These are phyloP conservation scores for Lepus americanus DNA, from an alignment of 2,113 vertebrate species.

Conservation along the genomic window DNA sequence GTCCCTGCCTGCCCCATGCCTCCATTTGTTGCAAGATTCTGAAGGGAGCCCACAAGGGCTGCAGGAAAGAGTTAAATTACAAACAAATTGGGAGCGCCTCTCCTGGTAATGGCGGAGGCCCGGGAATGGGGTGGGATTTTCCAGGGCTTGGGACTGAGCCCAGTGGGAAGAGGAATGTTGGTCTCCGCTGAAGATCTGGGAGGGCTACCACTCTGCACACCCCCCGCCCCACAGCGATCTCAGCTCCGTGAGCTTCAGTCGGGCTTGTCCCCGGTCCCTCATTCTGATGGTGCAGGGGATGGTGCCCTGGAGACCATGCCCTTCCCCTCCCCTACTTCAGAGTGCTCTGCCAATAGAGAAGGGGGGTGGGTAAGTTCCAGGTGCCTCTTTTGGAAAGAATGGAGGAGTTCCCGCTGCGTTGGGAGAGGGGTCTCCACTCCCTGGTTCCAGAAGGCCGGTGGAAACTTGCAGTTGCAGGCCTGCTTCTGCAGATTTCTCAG, in stretches of 20 bases:
- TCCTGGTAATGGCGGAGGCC: not conserved
- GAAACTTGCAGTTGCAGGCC: not conserved
- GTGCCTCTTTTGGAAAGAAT: not conserved
- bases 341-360: not conserved
- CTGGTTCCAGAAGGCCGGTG: not conserved
- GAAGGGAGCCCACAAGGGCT: conserved; percentile 11
- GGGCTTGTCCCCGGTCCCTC: not conserved
- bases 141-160: not conserved
- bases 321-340: not conserved
- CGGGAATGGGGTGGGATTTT: not conserved
- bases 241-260: not conserved
- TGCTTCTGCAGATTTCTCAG: not conserved
- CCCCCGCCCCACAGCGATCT: not conserved
- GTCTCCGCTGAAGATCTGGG: conserved; percentile 23
- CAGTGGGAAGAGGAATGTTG: not conserved
- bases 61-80: conserved; percentile 61
- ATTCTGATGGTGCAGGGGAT: not conserved
- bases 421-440: not conserved
- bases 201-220: not conserved
- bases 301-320: not conserved
- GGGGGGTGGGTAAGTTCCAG: not conserved
- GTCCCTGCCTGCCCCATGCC: not conserved
- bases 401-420: not conserved
- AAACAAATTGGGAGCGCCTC: conserved; percentile 42
- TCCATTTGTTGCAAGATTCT: conserved; percentile 53